phyloP scores from a whole-genome alignment of 2,113 vertebrate genomes.

The Ophiodon elongatus region DNA sequence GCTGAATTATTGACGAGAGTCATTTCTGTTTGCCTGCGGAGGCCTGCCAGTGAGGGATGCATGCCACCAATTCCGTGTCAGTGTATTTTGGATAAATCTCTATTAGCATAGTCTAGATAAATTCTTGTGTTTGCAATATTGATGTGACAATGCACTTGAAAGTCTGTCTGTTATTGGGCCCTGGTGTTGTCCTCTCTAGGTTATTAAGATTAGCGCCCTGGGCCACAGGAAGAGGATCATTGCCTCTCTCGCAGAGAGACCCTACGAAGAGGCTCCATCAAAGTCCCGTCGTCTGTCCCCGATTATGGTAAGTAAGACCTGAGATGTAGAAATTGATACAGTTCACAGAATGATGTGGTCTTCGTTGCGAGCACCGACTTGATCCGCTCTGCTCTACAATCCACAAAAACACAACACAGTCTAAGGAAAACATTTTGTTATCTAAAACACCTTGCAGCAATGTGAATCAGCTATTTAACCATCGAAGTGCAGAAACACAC shows the following conservation, averaged over 20 bases:
- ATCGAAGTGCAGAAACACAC: conserved; percentile 12
- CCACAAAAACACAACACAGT: background rate
- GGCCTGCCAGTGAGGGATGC: conserved; percentile 60
- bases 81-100: conserved; percentile 58
- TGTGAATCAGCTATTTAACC: conserved; percentile 31
- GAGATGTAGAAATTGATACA: background rate
- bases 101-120: conserved; percentile 51
- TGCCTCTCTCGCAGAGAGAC: conserved; percentile 93
- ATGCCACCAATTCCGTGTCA: conserved; percentile 56
- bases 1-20: conserved; percentile 82
- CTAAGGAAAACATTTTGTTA: background rate
- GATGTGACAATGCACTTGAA: conserved; percentile 24
- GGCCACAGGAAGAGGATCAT: conserved; percentile 98
- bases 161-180: conserved; percentile 25
- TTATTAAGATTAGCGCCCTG: conserved; percentile 93
- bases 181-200: conserved; percentile 79
- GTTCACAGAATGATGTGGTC: background rate
- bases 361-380: background rate
- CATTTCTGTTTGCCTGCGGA: conserved; percentile 72
- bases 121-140: conserved; percentile 32
- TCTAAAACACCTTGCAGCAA: background rate
- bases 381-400: background rate
- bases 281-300: conserved; percentile 96
- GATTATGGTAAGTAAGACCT: conserved; percentile 92
- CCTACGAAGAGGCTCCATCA: conserved; percentile 94